These are phyloP conservation scores for Pegoplata infirma DNA, from an alignment of 2,888 invertebrate genomes.

Conservation along the genomic window DNA sequence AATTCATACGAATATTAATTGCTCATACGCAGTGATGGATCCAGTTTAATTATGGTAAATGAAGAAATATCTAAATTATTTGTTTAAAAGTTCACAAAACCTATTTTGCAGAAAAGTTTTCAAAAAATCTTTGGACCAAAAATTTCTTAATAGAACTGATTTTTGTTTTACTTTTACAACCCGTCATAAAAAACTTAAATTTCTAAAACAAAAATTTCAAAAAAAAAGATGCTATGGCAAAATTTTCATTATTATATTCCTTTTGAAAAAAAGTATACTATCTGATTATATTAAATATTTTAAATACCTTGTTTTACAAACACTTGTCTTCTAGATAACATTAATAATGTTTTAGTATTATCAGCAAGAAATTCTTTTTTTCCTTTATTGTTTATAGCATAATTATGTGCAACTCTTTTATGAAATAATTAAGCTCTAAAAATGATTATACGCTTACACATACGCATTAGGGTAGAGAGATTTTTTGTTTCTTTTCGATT, in stretches of 20 bases:
- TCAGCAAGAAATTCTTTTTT: constrained; percentile 6
- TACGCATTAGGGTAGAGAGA: too few relatives aligned
- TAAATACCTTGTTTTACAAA: not conserved
- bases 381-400: constrained; percentile 7
- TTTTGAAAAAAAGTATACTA: too few relatives aligned
- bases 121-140: too few relatives aligned
- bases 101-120: too few relatives aligned
- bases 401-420: constrained; percentile 46
- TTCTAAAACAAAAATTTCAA: not conserved
- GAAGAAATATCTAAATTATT: too few relatives aligned
- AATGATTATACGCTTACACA: not conserved
- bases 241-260: not conserved
- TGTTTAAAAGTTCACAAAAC: too few relatives aligned
- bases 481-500: too few relatives aligned
- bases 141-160: too few relatives aligned
- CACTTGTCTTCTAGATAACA: not conserved
- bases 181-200: too few relatives aligned
- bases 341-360: not conserved
- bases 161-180: too few relatives aligned
- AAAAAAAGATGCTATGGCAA: not conserved
- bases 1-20: not conserved
- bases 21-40: too few relatives aligned
- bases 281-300: not conserved
- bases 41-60: too few relatives aligned
- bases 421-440: constrained; percentile 45